A percentile compares a stretch with the other conserved stretches of the same genome.
phyloP scores from a whole-genome alignment of 2,113 vertebrate species.

The western clawed frog (Xenopus tropicalis) region UCB_Xtro_10.0 CM004444.2:131009001-131009500 shows the following conservation, averaged over 20 bases:
- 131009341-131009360: slow-evolving; percentile 94
- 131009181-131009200: slow-evolving; percentile 94
- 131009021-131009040: slow-evolving; percentile 93
- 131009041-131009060: slow-evolving; percentile 91
- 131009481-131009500: slow-evolving; percentile 95
- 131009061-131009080: slow-evolving; percentile 90
- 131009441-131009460: slow-evolving; percentile 88
- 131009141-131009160: slow-evolving; percentile 91
- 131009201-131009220: slow-evolving; percentile 89
- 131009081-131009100: slow-evolving; percentile 95
- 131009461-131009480: slow-evolving; percentile 93
- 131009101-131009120: slow-evolving; percentile 93
- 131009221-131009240: slow-evolving; percentile 95
- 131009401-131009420: slow-evolving; percentile 89
- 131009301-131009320: slow-evolving; percentile 98
- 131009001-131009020: slow-evolving; percentile 89
- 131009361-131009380: slow-evolving; percentile 92
- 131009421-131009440: slow-evolving; percentile 95
- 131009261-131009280: slow-evolving; percentile 93
- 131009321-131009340: slow-evolving; percentile 93
- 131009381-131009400: slow-evolving; percentile 93
- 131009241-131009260: slow-evolving; percentile 95
- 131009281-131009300: slow-evolving; percentile 89
- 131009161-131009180: slow-evolving; percentile 91
- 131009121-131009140: slow-evolving; percentile 89